Conservation (phyloP, 2,797 vertebrate species). For the Pseudomugil tenellus region DNA sequence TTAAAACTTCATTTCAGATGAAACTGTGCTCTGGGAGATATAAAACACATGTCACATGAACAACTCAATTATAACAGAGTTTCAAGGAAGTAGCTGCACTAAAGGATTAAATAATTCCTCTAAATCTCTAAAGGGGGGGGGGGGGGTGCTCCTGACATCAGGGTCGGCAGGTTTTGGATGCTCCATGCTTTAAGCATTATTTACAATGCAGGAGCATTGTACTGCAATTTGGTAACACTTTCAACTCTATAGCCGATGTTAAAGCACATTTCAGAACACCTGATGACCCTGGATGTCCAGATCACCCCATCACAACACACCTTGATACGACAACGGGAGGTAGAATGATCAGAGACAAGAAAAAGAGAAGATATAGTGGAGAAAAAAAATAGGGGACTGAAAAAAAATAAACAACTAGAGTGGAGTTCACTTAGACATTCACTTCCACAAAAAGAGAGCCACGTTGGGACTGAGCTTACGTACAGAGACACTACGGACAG, state of each 20-base stretch:
- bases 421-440: slow-evolving; percentile 77
- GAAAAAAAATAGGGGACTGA: slow-evolving; percentile 9
- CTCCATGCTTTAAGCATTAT: slow-evolving; percentile 1
- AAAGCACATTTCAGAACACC: slow-evolving; percentile 56
- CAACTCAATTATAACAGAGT: slow-evolving; percentile 52
- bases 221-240: neutral
- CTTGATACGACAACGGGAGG: slow-evolving; percentile 47
- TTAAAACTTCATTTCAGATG: slow-evolving; percentile 9
- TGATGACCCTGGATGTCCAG: slow-evolving; percentile 69
- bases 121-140: slow-evolving; percentile 55
- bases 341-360: slow-evolving; percentile 51
- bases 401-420: slow-evolving; percentile 36
- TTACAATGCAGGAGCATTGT: neutral
- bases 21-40: slow-evolving; percentile 8
- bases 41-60: slow-evolving; percentile 38
- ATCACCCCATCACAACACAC: slow-evolving; percentile 59
- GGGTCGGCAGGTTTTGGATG: slow-evolving; percentile 75
- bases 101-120: slow-evolving; percentile 58
- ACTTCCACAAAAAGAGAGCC: slow-evolving; percentile 67
- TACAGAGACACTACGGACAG: slow-evolving; percentile 73
- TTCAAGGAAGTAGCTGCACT: slow-evolving; percentile 46
- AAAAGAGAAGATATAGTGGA: slow-evolving; percentile 23
- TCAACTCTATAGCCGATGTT: neutral
- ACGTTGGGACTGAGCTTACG: slow-evolving; percentile 70
- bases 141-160: slow-evolving; percentile 68